These are phyloP conservation scores for Calycopis cecrops DNA, from an alignment of 1,140 invertebrate genomes.

Conservation along the genomic window DNA sequence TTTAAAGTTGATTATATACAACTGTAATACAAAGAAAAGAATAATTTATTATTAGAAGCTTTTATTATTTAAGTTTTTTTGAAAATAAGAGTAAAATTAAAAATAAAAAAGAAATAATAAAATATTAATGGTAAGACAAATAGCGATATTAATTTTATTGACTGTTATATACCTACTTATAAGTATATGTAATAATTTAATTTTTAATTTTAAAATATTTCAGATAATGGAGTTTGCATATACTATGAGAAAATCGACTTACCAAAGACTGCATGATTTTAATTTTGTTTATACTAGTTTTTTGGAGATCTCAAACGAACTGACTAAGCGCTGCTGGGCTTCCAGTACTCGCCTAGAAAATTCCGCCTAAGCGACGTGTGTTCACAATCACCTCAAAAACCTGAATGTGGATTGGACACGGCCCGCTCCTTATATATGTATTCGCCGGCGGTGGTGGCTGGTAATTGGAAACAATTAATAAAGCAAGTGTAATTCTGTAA, in stretches of 20 bases:
- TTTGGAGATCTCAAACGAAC: conserved; percentile 72
- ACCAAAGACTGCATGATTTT: conserved; percentile 71
- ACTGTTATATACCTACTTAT: not conserved
- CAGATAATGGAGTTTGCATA: not conserved
- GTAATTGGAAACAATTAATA: conserved; percentile 64
- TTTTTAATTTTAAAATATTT: not conserved
- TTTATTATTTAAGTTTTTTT: no score
- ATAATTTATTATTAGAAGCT: no score
- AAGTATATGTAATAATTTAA: not conserved
- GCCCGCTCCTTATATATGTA: conserved; percentile 61
- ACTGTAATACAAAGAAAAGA: no score
- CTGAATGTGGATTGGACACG: conserved; percentile 54
- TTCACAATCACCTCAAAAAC: conserved; percentile 51
- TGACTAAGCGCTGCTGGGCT: conserved; percentile 65
- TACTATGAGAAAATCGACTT: conserved; percentile 34
- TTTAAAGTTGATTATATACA: no score
- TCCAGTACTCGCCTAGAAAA: conserved; percentile 67
- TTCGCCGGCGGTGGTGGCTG: conserved; percentile 44
- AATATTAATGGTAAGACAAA: no score
- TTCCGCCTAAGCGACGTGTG: conserved; percentile 67
- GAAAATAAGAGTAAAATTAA: no score
- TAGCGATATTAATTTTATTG: not conserved
- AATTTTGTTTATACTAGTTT: conserved; percentile 41
- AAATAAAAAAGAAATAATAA: no score
- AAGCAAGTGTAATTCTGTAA: conserved; percentile 58